These are phyloP conservation scores for Acrocephalus kingi DNA, from an alignment of 2,113 vertebrate genomes.

Conservation along the genomic window DNA sequence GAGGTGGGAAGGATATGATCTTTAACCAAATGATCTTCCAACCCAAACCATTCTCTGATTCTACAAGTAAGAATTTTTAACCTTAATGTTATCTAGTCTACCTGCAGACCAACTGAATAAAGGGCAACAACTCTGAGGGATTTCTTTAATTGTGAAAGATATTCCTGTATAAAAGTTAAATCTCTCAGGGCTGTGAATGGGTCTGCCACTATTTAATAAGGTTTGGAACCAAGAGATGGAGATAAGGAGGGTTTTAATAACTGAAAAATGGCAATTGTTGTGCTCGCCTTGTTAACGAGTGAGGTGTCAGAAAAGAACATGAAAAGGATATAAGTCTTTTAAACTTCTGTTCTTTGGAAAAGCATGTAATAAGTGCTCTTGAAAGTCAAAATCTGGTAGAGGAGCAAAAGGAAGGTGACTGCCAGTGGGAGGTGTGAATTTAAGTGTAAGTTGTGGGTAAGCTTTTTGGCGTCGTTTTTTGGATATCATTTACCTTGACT, in stretches of 20 bases:
- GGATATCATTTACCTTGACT: not conserved
- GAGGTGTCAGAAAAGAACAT: not conserved
- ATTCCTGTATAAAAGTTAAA: not conserved
- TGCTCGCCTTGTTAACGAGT: accelerated
- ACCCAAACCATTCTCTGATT: not conserved
- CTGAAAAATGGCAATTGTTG: not conserved
- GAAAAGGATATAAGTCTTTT: not conserved
- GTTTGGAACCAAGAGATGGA: not conserved
- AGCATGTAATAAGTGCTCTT: not conserved
- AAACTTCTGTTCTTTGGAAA: not conserved
- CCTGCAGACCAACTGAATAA: not conserved
- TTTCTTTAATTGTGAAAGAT: not conserved
- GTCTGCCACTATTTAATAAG: not conserved
- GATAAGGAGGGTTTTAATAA: not conserved
- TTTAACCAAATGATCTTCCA: not conserved
- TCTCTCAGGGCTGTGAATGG: too few species aligned
- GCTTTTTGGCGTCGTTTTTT: not conserved
- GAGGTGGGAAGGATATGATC: not conserved
- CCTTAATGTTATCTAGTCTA: too few species aligned
- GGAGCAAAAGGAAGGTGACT: not conserved
- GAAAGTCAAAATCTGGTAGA: not conserved
- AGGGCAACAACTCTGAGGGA: not conserved
- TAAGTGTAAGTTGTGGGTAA: not conserved
- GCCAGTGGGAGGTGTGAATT: not conserved
- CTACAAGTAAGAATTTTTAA: not conserved